Base-by-base conservation (phyloP, 2,797 vertebrate species). In the Chloroceryle amazona region DNA sequence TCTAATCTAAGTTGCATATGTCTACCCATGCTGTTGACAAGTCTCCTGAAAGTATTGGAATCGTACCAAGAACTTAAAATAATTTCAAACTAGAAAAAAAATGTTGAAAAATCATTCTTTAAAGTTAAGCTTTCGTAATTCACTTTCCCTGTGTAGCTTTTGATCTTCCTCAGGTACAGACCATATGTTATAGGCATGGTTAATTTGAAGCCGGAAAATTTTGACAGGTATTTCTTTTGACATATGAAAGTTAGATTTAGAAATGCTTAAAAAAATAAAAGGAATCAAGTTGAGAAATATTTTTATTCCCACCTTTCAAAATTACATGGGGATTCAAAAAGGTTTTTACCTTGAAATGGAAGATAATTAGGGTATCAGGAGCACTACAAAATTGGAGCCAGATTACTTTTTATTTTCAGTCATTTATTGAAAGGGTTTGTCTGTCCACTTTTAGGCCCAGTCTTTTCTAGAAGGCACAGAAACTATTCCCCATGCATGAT, bases 11-110 rank as follows among this genome's bases (percentile, higher is more conserved):
- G 57, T 87, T 90, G 80, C 87, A 74, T 71, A 91, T 91, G 72
- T 88, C 89, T 93, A 16, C 22, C 58, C 31, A 3, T 85, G 55
- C 70, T 96, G 87, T 86, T 94, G 95, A 94, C 78, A 74, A 92
- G 81, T 60, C 42, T 85, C 33, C 86, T 49, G 26, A 65, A 91
- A 71, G 28, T 78, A 19, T 31, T 94, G 93, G 95, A 94, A 61
- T 47, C 41, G 6, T 29, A 82, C 72, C 89, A 95, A 87, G 44
- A 68, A 82, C 21, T 78, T 87, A 42, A 96, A 96, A 95, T 94
- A 74, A 65, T 74, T 63, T 82, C 37, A 33, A 46, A 1, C 5
- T 65, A 92, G 39, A 33, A 78, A 87, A 90, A 51, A 51, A 51
- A 26, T 25, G 49, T 51, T 25, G 74, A 85, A 82, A 78, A 80